These are phyloP conservation scores for Stegostoma tigrinum DNA, from an alignment of 2,113 vertebrate genomes.

Conservation along the genomic window DNA sequence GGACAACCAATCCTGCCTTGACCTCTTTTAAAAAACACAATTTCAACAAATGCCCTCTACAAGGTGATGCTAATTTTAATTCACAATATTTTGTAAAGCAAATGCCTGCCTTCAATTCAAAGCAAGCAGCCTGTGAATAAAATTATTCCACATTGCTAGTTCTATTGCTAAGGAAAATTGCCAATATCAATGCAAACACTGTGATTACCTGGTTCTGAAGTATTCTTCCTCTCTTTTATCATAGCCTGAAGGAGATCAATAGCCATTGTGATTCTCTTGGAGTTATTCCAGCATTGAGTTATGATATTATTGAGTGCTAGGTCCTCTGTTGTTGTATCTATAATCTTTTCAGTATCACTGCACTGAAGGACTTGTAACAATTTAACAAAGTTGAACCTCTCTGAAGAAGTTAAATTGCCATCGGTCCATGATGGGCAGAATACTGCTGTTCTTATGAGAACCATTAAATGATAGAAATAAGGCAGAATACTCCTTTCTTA, in stretches of 20 bases:
- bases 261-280: neutral
- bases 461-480: neutral
- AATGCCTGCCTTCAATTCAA: neutral
- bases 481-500: neutral
- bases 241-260: neutral
- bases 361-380: neutral
- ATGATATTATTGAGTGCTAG: slow-evolving; percentile 12
- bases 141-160: neutral
- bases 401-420: neutral
- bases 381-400: neutral
- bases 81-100: neutral
- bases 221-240: neutral
- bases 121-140: neutral
- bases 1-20: neutral
- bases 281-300: slow-evolving; percentile 3
- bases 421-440: neutral
- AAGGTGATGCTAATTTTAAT: neutral
- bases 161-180: neutral
- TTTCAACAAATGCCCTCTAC: neutral
- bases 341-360: neutral
- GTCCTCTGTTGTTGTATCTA: neutral
- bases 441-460: neutral
- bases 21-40: neutral
- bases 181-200: neutral
- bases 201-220: neutral